Conservation (phyloP, 2,113 vertebrate genomes). For the human region GRCh38 chr6:109446501-109447000, state of each 20-base stretch:
- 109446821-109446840: not conserved
- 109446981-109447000: not conserved
- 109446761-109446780: slow-evolving; percentile 83
- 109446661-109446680: not conserved
- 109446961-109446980: not conserved
- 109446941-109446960: not conserved
- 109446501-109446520: not conserved
- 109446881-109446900: not conserved
- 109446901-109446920: not conserved
- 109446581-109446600: not conserved
- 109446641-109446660: not conserved
- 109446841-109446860: not conserved
- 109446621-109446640: not conserved
- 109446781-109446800: not conserved
- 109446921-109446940: not conserved
- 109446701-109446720: not conserved
- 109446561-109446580: not conserved
- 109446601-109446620: too few species aligned
- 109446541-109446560: not conserved
- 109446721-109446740: not conserved
- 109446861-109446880: not conserved
- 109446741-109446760: slow-evolving; percentile 81
- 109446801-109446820: not conserved
- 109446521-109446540: not conserved
- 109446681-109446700: slow-evolving; percentile 47